Percentiles rank a stretch among this genome's conserved stretches.
These are phyloP conservation scores for Pycnonotus jocosus DNA, from an alignment of 2,113 vertebrate genomes.

Conservation along the genomic window DNA sequence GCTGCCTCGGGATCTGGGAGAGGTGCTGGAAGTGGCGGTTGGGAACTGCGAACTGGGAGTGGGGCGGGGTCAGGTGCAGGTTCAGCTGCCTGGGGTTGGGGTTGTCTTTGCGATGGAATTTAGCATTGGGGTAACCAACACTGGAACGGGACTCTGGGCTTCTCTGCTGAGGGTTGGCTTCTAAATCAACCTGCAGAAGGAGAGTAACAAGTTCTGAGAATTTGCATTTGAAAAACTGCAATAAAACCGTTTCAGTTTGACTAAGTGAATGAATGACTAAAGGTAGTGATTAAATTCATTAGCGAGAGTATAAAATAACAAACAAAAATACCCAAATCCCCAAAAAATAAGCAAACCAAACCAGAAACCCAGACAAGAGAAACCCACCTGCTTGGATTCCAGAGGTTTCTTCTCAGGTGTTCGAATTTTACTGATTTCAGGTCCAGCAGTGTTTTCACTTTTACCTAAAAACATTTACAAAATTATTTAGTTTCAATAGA, in stretches of 20 bases:
- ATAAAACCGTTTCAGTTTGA: not conserved
- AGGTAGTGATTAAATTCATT: not conserved
- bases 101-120: constrained; percentile 91
- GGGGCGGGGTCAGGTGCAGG: constrained; percentile 87
- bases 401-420: constrained; percentile 89
- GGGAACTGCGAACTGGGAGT: constrained; percentile 78
- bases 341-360: not conserved
- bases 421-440: constrained; percentile 87
- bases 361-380: not conserved
- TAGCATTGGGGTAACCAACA: constrained; percentile 77
- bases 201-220: not conserved
- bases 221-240: not conserved
- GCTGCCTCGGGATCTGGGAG: constrained; percentile 83
- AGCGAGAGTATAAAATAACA: not conserved
- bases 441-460: constrained; percentile 82
- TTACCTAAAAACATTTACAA: constrained; percentile 79
- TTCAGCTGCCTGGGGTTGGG: constrained; percentile 84
- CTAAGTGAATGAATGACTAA: not conserved
- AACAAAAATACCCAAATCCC: not conserved
- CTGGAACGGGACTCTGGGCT: constrained; percentile 84
- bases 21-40: constrained; percentile 81
- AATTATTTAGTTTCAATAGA: not conserved
- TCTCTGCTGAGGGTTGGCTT: constrained; percentile 81
- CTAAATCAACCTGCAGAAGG: constrained; percentile 81
- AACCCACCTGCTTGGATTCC: constrained; percentile 82